A percentile compares a stretch with the other conserved stretches of the same genome.
These are phyloP conservation scores for Tachuris rubrigastra DNA, from an alignment of 2,113 vertebrate genomes.

Conservation along the genomic window DNA sequence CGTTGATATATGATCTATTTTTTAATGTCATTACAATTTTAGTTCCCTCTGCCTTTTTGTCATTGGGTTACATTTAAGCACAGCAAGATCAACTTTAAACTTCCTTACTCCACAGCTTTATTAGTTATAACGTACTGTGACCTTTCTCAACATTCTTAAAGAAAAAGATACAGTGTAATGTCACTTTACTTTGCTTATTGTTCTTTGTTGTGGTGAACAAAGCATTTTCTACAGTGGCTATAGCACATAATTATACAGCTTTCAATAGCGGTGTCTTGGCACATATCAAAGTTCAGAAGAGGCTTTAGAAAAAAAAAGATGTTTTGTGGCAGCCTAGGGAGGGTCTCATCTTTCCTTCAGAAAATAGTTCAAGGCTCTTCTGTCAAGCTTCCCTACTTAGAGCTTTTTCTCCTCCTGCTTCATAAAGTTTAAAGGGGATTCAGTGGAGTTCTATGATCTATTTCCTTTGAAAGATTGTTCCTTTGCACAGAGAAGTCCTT, in stretches of 20 bases:
- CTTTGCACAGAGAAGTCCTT: conserved; percentile 85
- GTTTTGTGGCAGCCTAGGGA: conserved; percentile 94
- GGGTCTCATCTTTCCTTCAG: conserved; percentile 96
- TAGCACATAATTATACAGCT: conserved; percentile 86
- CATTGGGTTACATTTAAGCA: conserved; percentile 77
- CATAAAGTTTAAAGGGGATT: conserved; percentile 93
- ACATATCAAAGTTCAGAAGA: conserved; percentile 87
- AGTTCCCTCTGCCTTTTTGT: conserved; percentile 77
- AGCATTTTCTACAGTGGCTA: conserved; percentile 84
- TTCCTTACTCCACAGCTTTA: conserved; percentile 85
- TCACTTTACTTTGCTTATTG: conserved; percentile 85
- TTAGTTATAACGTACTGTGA: conserved; percentile 80
- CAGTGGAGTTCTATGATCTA: conserved; percentile 88
- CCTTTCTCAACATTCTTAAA: conserved; percentile 85
- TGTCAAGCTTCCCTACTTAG: conserved; percentile 89
- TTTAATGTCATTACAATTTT: conserved; percentile 77
- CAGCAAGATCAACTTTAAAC: conserved; percentile 80
- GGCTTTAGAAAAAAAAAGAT: conserved; percentile 88
- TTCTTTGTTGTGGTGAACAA: conserved; percentile 87
- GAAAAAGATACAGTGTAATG: conserved; percentile 84
- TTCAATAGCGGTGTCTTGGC: conserved; percentile 86
- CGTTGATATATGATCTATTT: conserved; percentile 71
- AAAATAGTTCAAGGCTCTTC: conserved; percentile 93
- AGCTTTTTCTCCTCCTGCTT: conserved; percentile 88
- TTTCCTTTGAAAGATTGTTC: conserved; percentile 87